Base-by-base conservation (phyloP, 1,140 invertebrate species). In the Macrosteles quadrilineatus region DNA sequence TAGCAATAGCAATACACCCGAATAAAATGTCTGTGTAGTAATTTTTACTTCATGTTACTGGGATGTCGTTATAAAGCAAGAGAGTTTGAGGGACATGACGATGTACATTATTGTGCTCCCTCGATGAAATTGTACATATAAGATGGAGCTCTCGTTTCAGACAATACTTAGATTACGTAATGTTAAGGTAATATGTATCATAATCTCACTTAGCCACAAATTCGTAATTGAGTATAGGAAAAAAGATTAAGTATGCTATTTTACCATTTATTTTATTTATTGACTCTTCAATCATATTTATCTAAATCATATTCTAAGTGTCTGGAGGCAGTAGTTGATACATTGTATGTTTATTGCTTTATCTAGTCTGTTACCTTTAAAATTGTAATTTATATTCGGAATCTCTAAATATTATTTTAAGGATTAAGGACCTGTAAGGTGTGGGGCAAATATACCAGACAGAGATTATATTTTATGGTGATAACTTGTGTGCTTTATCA, bases 401-500 rank as follows among this genome's bases (percentile, higher is more conserved):
- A 50, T 50, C 47, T 19, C 17, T 50, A 50, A 19, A 19, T n/a
- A 19, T 3, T n/a, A 50, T 6, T 50, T 19, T 23, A 50, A 23
- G 17, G 4, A 19, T n/a, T 50, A 50, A 50, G 47, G 47, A 50
- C 47, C 47, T 50, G 17, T 50, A 50, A 50, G 47, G 47, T 50
- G 17, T n/a, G 21, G 47, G 47, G 47, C 32, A 36, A 6, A 36
- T 4, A 36, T 36, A 19, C 17, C 6, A 4, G 47, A 50, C 47
- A 50, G 47, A 50, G 17, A 19, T 23, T 50, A 23, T 50, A 19
- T 19, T 50, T 50, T 4, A 50, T 50, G 47, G 47, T 50, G 47
- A 50, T 50, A 50, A 50, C 47, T 36, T 50, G 47, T 50, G 47
- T 50, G 47, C 47, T 50, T 50, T 50, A 50, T 19, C 47, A 50